These are phyloP conservation scores for Ips typographus DNA, from an alignment of 1,140 invertebrate species.

Conservation along the genomic window DNA sequence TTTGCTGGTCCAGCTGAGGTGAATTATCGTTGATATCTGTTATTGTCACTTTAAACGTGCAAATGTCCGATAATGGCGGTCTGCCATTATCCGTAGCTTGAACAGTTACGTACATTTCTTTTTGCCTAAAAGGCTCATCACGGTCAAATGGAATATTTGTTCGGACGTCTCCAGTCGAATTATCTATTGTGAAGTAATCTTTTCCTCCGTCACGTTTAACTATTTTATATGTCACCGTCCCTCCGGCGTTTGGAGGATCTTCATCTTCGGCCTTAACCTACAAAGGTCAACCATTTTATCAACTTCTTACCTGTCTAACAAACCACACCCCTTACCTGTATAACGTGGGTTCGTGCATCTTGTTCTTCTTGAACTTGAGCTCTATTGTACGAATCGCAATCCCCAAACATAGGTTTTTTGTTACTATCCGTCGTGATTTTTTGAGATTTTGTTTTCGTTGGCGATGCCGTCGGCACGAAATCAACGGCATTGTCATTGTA, in stretches of 20 bases:
- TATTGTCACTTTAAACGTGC: conserved; percentile 84
- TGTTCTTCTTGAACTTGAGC: conserved; percentile 71
- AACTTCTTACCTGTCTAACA: background rate
- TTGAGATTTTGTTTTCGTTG: conserved; percentile 12
- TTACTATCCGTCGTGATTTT: conserved; percentile 55
- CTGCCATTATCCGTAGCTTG: conserved; percentile 84
- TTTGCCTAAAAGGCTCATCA: conserved; percentile 82
- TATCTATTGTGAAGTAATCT: conserved; percentile 76
- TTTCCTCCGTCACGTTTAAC: conserved; percentile 68
- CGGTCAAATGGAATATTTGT: conserved; percentile 77
- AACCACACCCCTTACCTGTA: conserved; percentile 56
- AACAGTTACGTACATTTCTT: conserved; percentile 77
- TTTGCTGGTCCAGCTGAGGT: conserved; percentile 82
- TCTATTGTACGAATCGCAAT: conserved; percentile 67
- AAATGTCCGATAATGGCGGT: conserved; percentile 81
- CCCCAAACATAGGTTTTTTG: conserved; percentile 73
- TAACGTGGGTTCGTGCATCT: conserved; percentile 61
- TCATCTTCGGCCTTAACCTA: conserved; percentile 58
- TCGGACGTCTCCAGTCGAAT: conserved; percentile 69
- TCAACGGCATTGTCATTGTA: conserved; percentile 8
- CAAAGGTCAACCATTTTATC: conserved; percentile 37
- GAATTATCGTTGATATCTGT: conserved; percentile 86
- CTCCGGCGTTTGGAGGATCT: conserved; percentile 72
- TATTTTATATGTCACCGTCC: conserved; percentile 78
- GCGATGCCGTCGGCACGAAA: conserved; percentile 2